Evolutionary conservation across 2,888 invertebrate species (phyloP), one percentile per base, ranked within the genome.

Genomic region (Cantharis rufa): DNA sequence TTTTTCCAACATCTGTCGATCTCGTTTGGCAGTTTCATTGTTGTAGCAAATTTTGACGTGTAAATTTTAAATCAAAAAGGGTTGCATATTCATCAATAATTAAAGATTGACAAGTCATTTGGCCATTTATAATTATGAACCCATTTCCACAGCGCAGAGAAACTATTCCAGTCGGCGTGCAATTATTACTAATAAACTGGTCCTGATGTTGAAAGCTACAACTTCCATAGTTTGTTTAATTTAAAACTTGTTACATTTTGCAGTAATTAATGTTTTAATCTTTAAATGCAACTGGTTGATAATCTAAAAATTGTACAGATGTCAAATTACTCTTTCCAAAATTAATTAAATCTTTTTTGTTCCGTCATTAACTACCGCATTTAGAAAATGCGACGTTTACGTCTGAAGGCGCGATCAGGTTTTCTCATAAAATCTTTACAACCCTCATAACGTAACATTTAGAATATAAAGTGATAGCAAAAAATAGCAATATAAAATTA

Each of bases 1-100:
- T 70, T 70, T 64, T 63, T 69, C 70, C 70, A 70, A 70, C 74
- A 70, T 63, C 74, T 70, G 74, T 70, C 74, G 66, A 70, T 70
- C 61, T 64, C 70, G n/a, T 48, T 66, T 62, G 73, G 69, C 72
- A 62, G 73, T 68, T 69, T 69, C 68, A 73, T 73, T 73, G 69
- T 73, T 61, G 66, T 7, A 62, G n/a, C 73, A 69, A 73, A 61
- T 73, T 73, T 69, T 73, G 73, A 28, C 62, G 15, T 69, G 15
- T 48, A 27, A n/a, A 27, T 69, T 62, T 15, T 48, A 68, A 73
- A 73, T 73, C 15, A 69, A 69, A 73, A 69, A 62, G 24, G 62
- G 28, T 69, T 69, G 73, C 73, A 69, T 62, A 73, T 69, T 68
- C 69, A 69, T 73, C 73, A 73, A 28, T 28, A 28, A 73, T 69